These are phyloP conservation scores for Antheraea yamamai DNA, from an alignment of 2,888 invertebrate genomes.

Conservation along the genomic window DNA sequence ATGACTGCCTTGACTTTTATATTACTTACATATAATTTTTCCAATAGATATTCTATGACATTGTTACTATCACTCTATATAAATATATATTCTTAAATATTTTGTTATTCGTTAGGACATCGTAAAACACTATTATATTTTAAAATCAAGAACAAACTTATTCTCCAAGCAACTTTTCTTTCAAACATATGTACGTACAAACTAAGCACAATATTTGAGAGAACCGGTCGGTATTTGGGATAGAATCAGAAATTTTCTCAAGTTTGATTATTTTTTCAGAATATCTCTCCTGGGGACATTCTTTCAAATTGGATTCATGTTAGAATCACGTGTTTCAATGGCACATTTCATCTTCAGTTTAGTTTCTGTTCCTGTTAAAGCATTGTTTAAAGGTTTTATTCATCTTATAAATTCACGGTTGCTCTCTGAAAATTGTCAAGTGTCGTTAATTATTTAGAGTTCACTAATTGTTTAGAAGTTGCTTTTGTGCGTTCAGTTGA, in stretches of 20 bases:
- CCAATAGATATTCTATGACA: background rate
- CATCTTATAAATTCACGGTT: slow-evolving; percentile 28
- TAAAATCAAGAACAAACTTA: background rate
- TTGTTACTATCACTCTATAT: background rate
- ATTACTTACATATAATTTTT: background rate
- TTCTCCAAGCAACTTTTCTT: background rate
- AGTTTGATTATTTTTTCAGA: slow-evolving; percentile 74
- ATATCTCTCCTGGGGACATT: slow-evolving; percentile 73
- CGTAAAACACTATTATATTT: background rate
- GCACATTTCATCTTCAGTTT: slow-evolving; percentile 40
- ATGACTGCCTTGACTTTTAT: background rate
- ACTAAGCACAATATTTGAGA: background rate
- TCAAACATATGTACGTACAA: background rate
- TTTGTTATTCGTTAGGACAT: background rate
- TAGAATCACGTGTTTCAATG: slow-evolving; percentile 63
- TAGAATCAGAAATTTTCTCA: slow-evolving; percentile 61
- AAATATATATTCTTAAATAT: background rate
- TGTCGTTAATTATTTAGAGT: slow-evolving; percentile 56
- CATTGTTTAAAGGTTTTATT: slow-evolving; percentile 22
- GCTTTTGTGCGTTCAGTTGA: slow-evolving; percentile 51
- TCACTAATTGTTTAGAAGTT: slow-evolving; percentile 64
- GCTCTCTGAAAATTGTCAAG: slow-evolving; percentile 38
- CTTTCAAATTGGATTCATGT: slow-evolving; percentile 77
- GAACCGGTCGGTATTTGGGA: slow-evolving; percentile 31
- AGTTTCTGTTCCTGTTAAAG: slow-evolving; percentile 36